Evolutionary conservation across 2,888 invertebrate genomes (phyloP).

Genomic region (Seladonia tumulorum): DNA sequence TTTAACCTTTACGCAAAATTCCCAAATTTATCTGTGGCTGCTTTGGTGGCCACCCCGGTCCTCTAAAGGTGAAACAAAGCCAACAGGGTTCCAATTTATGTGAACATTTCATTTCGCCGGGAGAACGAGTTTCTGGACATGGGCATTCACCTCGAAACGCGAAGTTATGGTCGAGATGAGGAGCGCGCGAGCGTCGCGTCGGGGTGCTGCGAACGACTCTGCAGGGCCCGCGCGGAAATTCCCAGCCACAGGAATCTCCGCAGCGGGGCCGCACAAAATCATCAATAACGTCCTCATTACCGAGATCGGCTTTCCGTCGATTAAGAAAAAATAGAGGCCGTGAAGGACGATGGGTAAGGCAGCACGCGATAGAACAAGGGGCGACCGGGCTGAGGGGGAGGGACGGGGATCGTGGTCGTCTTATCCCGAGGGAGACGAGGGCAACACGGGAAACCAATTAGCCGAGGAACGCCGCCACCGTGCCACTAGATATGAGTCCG

Average conservation of each 20-base stretch:
- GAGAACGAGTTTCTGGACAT: not conserved
- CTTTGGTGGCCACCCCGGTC: too few species aligned
- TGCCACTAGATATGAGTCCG: conserved; percentile 74
- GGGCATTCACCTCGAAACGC: not conserved
- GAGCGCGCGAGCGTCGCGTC: not conserved
- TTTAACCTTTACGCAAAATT: not conserved
- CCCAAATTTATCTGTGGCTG: not conserved
- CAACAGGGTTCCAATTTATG: not conserved
- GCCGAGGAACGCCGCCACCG: conserved; percentile 78
- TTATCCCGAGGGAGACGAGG: conserved; percentile 81
- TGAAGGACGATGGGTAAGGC: conserved; percentile 25
- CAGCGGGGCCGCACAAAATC: conserved; percentile 17
- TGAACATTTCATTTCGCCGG: not conserved
- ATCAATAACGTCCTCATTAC: conserved; percentile 23
- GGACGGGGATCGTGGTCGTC: conserved; percentile 56
- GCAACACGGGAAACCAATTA: conserved; percentile 84
- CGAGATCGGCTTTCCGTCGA: conserved; percentile 17
- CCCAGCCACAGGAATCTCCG: conserved; percentile 10
- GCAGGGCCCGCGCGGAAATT: not conserved
- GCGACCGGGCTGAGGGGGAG: conserved; percentile 31
- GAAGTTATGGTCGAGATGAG: not conserved
- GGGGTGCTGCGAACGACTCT: not conserved
- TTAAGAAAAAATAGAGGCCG: not conserved
- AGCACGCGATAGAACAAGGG: conserved; percentile 34
- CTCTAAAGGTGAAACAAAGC: not conserved